These are phyloP conservation scores for Scalopus aquaticus DNA, from an alignment of 2,113 vertebrate species.

Conservation along the genomic window DNA sequence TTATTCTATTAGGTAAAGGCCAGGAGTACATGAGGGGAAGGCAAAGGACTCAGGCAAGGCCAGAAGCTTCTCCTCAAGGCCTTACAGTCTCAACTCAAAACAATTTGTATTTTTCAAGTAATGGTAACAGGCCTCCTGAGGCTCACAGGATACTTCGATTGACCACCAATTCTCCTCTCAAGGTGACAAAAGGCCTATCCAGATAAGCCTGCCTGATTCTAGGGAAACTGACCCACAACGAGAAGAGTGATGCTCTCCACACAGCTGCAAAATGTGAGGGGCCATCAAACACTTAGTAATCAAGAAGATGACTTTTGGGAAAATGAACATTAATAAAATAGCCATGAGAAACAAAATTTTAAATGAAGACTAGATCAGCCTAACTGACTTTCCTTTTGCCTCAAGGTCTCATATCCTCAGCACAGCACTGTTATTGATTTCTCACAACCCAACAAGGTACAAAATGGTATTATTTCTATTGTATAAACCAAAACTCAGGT, in stretches of 20 bases:
- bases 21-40: no score
- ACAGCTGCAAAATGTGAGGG: neutral
- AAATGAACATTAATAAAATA: conserved; percentile 1
- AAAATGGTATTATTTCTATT: neutral
- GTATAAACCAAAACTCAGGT: neutral
- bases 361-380: neutral
- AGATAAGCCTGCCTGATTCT: no score
- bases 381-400: neutral
- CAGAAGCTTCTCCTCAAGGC: no score
- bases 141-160: no score
- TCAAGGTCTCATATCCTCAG: neutral
- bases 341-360: neutral
- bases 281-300: neutral
- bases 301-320: neutral
- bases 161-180: no score
- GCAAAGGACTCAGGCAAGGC: no score
- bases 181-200: no score
- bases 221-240: no score
- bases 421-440: neutral
- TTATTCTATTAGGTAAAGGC: no score
- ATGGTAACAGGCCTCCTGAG: no score
- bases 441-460: neutral
- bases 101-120: no score
- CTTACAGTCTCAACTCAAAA: no score
- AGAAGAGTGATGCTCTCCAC: neutral